Base-by-base conservation (phyloP, 2,888 invertebrate species). In the Sinohyriopsis cumingii region DNA sequence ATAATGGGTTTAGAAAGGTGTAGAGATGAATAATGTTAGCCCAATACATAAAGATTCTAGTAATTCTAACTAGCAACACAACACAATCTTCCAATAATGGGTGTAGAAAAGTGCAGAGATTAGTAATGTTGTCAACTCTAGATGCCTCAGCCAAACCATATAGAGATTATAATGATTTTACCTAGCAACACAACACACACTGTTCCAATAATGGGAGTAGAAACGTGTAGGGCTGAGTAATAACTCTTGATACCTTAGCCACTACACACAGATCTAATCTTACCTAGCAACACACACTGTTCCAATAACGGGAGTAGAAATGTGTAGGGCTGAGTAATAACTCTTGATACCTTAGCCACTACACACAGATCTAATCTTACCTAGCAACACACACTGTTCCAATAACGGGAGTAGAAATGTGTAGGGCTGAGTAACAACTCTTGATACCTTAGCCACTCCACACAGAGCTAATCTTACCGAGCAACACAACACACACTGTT, bases 1-100 rank as follows among this genome's bases (percentile, higher is more conserved):
- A 33, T 33, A 33, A 33, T 9, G 33, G 33, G 33, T 33, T 9
- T 33, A 9, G 33, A 33, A 33, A 33, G 33, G 9, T 33, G 55
- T 24, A 33, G n/a, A 55, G 9, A 25, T 28, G 25, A 59, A 22
- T 20, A 20, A 54, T 59, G 63, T 63, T 4, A 67, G 33, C 15
- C 61, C 5, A 28, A 55, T 55, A 19, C 55, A 28, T 28, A 28
- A 28, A 6, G 28, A 28, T 28, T 28, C 28, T 28, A n/a, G 7
- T n/a, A 9, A 20, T 75, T 76, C 60, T 75, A 88, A 87, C 87
- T 69, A 96, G 89, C 63, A 95, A 91, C 20, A 92, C 92, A 2
- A 94, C 93, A 76, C 94, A 90, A 87, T 94, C 93, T 28, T 92
- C 92, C 80, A 95, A 88, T 56, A 94, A 91, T 9, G 93, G 93